Conservation (phyloP, 2,888 invertebrate genomes). For the Pandemis corylana region DNA sequence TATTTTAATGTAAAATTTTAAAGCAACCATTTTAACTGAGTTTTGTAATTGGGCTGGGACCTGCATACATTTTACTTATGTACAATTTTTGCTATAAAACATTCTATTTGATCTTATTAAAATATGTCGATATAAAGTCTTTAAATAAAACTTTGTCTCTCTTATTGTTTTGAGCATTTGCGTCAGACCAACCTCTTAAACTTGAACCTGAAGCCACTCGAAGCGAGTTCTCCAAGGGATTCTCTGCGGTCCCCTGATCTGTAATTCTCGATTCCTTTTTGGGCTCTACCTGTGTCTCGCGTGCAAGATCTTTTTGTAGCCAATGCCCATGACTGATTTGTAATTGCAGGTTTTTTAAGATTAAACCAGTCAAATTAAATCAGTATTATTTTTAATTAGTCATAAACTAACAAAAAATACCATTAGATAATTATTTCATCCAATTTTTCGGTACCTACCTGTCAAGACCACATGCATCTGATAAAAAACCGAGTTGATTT, state of each 20-base stretch:
- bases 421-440: no score
- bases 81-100: not conserved
- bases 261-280: not conserved
- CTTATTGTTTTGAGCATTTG: not conserved
- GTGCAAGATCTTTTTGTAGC: not conserved
- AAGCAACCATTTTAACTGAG: not conserved
- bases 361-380: not conserved
- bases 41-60: not conserved
- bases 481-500: not conserved
- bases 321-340: not conserved
- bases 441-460: no score
- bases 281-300: not conserved
- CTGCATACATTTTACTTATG: not conserved
- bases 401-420: no score
- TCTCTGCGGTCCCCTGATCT: not conserved
- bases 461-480: no score
- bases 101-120: not conserved
- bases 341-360: not conserved
- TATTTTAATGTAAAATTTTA: not conserved
- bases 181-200: not conserved
- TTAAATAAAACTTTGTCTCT: not conserved
- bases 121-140: not conserved
- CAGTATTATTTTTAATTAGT: no score
- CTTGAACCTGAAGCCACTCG: slow-evolving; percentile 2
- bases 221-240: not conserved